Evolutionary conservation across 2,113 vertebrate genomes (phyloP).

Genomic region (Nansenia antarctica): DNA sequence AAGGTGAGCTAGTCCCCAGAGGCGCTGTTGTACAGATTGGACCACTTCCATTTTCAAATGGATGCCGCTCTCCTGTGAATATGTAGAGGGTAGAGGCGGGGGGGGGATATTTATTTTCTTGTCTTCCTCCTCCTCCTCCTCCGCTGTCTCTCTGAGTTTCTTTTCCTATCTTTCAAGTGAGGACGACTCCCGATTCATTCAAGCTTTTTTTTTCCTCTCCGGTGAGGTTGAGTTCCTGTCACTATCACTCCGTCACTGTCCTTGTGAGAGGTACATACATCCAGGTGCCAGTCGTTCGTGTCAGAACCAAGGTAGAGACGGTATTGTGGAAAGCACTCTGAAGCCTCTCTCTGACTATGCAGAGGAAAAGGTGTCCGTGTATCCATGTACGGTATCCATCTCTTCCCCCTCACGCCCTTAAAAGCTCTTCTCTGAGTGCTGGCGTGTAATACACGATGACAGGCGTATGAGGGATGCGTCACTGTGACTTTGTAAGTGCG

Average conservation of each 20-base stretch:
- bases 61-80: conserved; percentile 44
- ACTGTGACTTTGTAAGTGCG: conserved; percentile 13
- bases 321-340: conserved; percentile 26
- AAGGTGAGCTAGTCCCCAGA: conserved; percentile 69
- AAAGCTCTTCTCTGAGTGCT: conserved; percentile 42
- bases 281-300: neutral
- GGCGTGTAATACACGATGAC: conserved; percentile 18
- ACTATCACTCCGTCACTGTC: too few relatives aligned
- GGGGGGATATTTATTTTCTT: neutral
- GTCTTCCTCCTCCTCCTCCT: neutral
- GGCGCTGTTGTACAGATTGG: conserved; percentile 66
- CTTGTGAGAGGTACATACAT: conserved; percentile 43
- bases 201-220: conserved; percentile 12
- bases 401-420: conserved; percentile 32
- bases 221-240: too few relatives aligned
- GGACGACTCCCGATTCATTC: too few relatives aligned
- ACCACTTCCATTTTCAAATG: conserved; percentile 56
- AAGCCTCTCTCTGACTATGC: neutral
- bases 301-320: conserved; percentile 5
- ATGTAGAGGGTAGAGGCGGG: conserved; percentile 24
- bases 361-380: conserved; percentile 42
- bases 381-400: neutral
- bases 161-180: conserved; percentile 25
- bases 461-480: conserved; percentile 11
- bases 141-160: conserved; percentile 34